phyloP scores from a whole-genome alignment of 2,888 invertebrate species.

The Pharmacophagus antenor region DNA sequence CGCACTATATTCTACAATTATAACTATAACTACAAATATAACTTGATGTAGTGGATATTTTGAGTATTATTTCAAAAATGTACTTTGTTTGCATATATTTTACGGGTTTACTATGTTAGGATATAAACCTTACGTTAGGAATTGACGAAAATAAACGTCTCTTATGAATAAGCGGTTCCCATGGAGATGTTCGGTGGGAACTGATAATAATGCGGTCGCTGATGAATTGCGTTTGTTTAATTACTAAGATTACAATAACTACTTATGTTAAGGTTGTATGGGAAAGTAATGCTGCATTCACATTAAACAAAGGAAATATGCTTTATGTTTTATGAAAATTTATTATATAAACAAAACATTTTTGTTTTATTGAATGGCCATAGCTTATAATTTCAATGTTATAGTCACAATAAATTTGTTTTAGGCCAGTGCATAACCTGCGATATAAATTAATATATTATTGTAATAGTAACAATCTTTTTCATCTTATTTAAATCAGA shows the following conservation, averaged over 20 bases:
- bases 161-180: slow-evolving; percentile 17
- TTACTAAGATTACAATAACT: slow-evolving; percentile 26
- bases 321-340: slow-evolving; percentile 6
- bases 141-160: not conserved
- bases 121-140: not conserved
- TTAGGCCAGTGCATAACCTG: not conserved
- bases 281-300: slow-evolving; percentile 21
- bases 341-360: not conserved
- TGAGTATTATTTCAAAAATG: no score
- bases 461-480: no score
- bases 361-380: not conserved
- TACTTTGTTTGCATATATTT: not conserved
- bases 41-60: no score
- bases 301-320: slow-evolving; percentile 24
- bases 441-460: no score
- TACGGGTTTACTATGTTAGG: not conserved
- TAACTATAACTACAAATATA: no score
- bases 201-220: slow-evolving; percentile 21
- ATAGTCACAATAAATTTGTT: not conserved
- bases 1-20: no score
- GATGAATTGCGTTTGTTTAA: slow-evolving; percentile 32
- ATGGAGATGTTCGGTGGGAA: slow-evolving; percentile 24
- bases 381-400: not conserved
- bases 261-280: slow-evolving; percentile 24
- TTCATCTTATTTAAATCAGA: no score